Conservation (phyloP, 1,140 invertebrate genomes). For the Euborellia annulipes region DNA sequence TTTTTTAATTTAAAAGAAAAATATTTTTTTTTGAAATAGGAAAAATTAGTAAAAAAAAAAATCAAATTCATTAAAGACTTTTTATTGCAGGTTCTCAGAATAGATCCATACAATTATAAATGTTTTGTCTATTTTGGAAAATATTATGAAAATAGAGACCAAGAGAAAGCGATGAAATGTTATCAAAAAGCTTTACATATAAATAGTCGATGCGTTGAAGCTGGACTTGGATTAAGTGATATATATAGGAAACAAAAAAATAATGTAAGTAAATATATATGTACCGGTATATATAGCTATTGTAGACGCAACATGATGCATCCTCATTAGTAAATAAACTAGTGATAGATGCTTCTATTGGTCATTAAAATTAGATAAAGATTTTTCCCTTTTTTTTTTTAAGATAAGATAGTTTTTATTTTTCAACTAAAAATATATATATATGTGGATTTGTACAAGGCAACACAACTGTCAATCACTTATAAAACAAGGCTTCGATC, state of each 20-base stretch:
- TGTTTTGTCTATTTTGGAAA: constrained; percentile 61
- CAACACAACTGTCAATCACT: no score
- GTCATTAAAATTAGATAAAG: no score
- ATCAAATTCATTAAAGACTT: constrained; percentile 5
- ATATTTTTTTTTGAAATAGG: no score
- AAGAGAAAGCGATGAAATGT: constrained; percentile 56
- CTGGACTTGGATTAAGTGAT: constrained; percentile 56
- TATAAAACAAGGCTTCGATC: no score
- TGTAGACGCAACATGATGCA: no score
- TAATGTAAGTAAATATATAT: constrained; percentile 30
- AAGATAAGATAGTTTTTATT: no score
- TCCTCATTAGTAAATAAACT: no score
- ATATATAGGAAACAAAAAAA: constrained; percentile 50
- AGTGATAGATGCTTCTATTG: no score
- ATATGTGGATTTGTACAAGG: no score
- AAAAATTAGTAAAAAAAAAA: no score
- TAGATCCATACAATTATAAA: constrained; percentile 50
- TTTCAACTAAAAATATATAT: no score
- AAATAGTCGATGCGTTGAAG: constrained; percentile 44
- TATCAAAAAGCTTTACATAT: constrained; percentile 67
- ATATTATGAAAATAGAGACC: constrained; percentile 47
- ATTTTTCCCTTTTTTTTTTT: no score
- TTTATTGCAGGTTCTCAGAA: constrained; percentile 41
- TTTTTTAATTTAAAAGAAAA: neutral
- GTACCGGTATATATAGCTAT: neutral